These are phyloP conservation scores for Brachyopa scutellaris DNA, from an alignment of 2,888 invertebrate genomes.

Conservation along the genomic window DNA sequence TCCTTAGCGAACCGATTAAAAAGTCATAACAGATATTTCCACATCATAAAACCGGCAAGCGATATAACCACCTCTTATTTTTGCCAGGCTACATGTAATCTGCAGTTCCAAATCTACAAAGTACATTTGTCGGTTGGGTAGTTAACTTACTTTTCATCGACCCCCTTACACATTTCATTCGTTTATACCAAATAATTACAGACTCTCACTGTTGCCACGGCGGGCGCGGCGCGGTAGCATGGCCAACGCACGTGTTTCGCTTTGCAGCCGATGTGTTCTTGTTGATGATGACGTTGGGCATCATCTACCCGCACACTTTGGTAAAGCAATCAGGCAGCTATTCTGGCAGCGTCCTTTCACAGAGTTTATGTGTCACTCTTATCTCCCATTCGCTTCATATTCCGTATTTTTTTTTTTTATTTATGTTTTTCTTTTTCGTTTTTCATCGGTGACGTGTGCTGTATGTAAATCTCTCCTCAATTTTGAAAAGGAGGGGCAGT, in stretches of 20 bases:
- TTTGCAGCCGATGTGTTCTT: slow-evolving; percentile 50
- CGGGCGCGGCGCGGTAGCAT: too few species aligned
- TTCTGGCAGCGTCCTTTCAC: slow-evolving; percentile 25
- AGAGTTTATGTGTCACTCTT: slow-evolving; percentile 7
- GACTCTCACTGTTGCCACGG: slow-evolving; percentile 12
- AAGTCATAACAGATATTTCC: slow-evolving; percentile 71
- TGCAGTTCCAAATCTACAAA: slow-evolving; percentile 38
- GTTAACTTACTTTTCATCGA: slow-evolving; percentile 47
- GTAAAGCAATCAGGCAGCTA: slow-evolving; percentile 50
- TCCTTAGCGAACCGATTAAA: slow-evolving; percentile 54
- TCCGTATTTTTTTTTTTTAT: too few species aligned
- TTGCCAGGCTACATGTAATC: slow-evolving; percentile 34
- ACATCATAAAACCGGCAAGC: slow-evolving; percentile 66
- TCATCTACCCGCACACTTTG: slow-evolving; percentile 10
- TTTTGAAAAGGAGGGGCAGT: slow-evolving; percentile 11
- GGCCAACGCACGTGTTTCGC: slow-evolving; percentile 56
- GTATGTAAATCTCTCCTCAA: slow-evolving; percentile 19
- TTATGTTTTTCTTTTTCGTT: slow-evolving; percentile 10
- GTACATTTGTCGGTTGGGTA: slow-evolving; percentile 27
- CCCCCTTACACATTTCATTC: slow-evolving; percentile 16
- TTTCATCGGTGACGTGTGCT: not conserved
- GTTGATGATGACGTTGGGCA: not conserved
- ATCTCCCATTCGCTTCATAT: slow-evolving; percentile 21
- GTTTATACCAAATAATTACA: slow-evolving; percentile 50
- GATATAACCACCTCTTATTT: slow-evolving; percentile 44